These are phyloP conservation scores for Sminthurides bifidus DNA, from an alignment of 1,140 invertebrate genomes.

Conservation along the genomic window DNA sequence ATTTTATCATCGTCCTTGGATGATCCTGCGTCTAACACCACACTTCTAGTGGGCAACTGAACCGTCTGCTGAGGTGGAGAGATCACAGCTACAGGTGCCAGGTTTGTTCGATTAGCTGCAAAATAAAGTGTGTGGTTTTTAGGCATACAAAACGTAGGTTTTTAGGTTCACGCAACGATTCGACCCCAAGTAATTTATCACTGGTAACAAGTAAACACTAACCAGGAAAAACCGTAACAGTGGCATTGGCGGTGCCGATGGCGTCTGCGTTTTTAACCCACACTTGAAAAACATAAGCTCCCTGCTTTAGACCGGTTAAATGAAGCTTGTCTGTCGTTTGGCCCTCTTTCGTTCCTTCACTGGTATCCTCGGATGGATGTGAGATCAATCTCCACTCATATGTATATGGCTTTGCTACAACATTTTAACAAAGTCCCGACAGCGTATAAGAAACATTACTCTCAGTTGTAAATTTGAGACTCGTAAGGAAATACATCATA, in stretches of 20 bases:
- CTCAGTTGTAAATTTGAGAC: too few species aligned
- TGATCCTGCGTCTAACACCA: constrained; percentile 64
- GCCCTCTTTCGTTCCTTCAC: constrained; percentile 69
- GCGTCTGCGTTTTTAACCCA: constrained; percentile 58
- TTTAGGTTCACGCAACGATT: neutral
- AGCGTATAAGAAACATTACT: too few species aligned
- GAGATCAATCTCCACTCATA: too few species aligned
- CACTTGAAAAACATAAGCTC: constrained; percentile 79
- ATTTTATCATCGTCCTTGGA: constrained; percentile 72
- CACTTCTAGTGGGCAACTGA: constrained; percentile 74
- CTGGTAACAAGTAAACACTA: constrained; percentile 34
- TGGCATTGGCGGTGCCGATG: constrained; percentile 72
- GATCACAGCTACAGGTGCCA: constrained; percentile 72
- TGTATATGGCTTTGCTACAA: too few species aligned
- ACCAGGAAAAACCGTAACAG: constrained; percentile 80
- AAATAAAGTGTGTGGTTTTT: constrained; percentile 25
- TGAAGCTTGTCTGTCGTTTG: constrained; percentile 68
- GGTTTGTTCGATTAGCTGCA: constrained; percentile 68
- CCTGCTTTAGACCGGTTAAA: constrained; percentile 64
- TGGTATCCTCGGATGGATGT: too few species aligned
- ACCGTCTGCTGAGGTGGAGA: constrained; percentile 70
- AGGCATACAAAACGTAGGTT: constrained; percentile 14
- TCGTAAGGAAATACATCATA: too few species aligned
- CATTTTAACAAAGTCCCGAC: too few species aligned
- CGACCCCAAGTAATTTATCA: neutral